Base-by-base conservation (phyloP, 1,140 invertebrate genomes). In the Calephelis virginiensis region DNA sequence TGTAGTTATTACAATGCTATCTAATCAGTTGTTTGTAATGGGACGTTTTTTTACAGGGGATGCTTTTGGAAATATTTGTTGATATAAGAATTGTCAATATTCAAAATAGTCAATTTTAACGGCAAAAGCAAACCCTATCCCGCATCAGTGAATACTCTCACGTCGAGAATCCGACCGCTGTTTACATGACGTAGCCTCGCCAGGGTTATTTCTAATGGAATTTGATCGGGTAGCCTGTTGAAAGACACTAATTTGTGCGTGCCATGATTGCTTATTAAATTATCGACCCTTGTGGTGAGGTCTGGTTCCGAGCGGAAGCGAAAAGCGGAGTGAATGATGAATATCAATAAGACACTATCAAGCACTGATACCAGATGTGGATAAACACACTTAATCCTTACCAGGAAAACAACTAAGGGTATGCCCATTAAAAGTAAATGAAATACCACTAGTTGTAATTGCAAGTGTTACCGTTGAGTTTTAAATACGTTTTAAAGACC, bases 211-310 rank as follows among this genome's bases (percentile, higher is more conserved):
- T 45, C 63, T 68, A 64, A 68, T 68, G 38, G 56, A 68, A 68
- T 68, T 64, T 64, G 64, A 56, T 56, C 53, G 53, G 63, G 63
- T 28, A 47, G 49, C 43, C 43, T 46, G 68, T 56, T 17, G 68
- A 50, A 50, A 62, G 63, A 69, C 48, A 75, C 70, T 75, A 75
- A 74, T 76, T 74, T 69, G 64, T 17, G 46, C 64, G 69, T 67
- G 61, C 63, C 61, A 28, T 62, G 61, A 64, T 56, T 72, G 64
- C 63, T 76, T 74, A 76, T 76, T 67, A 70, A 76, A 74, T 76
- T 76, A 76, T 4, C 61, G 68, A 76, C 75, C 75, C 70, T 70
- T 43, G 5, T 11, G 40, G 9, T n/a, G 14, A 11, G n/a, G 9
- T 43, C 40, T 46, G 12, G 9, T 14, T 46, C 40, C 13, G 7